Percentiles rank a stretch among this genome's conserved stretches.
These are phyloP conservation scores for Tricholaema leucomelas DNA, from an alignment of 2,113 vertebrate genomes.

Conservation along the genomic window DNA sequence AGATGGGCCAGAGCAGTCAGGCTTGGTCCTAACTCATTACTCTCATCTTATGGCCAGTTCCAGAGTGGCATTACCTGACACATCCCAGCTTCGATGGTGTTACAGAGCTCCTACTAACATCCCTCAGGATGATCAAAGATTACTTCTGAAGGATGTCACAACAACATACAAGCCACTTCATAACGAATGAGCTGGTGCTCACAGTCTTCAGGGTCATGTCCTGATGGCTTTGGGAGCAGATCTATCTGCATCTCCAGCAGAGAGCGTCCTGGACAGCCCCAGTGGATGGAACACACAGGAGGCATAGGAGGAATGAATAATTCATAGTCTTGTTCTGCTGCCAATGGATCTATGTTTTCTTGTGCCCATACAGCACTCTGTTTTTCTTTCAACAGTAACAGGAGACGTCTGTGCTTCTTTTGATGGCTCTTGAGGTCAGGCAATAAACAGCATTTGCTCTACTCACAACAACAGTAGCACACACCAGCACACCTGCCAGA, in stretches of 20 bases:
- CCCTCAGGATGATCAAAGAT: not conserved
- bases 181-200: not conserved
- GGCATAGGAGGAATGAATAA: constrained; percentile 44
- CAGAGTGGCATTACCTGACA: not conserved
- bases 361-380: not conserved
- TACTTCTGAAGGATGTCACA: not conserved
- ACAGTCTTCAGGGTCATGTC: not conserved
- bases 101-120: not conserved
- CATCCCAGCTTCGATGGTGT: not conserved
- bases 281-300: constrained; percentile 39
- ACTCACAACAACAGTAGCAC: not conserved
- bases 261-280: not conserved
- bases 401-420: not conserved
- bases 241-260: constrained; percentile 13
- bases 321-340: constrained; percentile 38
- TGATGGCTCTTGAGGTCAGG: constrained; percentile 10
- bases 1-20: not conserved
- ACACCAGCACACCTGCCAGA: not conserved
- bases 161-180: not conserved
- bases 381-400: constrained; percentile 57
- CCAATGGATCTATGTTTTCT: constrained; percentile 40
- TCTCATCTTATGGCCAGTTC: not conserved
- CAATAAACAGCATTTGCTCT: constrained; percentile 2
- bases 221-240: not conserved
- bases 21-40: not conserved